Evolutionary conservation across 1,140 invertebrate genomes (phyloP).

Genomic region (Scaptodrosophila lebanonensis): DNA sequence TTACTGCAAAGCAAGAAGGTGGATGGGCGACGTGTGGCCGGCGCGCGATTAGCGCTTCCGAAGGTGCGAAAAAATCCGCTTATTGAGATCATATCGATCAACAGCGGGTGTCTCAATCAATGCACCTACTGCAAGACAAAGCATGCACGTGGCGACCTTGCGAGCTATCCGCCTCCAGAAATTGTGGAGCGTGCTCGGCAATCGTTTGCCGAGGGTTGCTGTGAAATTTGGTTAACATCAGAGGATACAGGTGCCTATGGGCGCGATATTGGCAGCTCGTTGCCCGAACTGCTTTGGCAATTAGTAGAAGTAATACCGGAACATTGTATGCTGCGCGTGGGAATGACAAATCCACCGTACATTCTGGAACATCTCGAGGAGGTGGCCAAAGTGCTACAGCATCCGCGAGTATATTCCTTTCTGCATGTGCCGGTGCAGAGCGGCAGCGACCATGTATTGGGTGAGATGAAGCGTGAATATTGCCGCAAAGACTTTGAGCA

Average conservation of each 20-base stretch:
- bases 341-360: slow-evolving; percentile 99
- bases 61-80: slow-evolving; percentile 97
- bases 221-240: slow-evolving; percentile 98
- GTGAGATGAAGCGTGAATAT: slow-evolving; percentile 98
- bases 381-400: slow-evolving; percentile 91
- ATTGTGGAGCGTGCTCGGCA: slow-evolving; percentile 88
- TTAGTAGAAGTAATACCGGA: slow-evolving; percentile 94
- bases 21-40: slow-evolving; percentile 89
- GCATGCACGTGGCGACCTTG: slow-evolving; percentile 95
- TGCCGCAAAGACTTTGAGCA: slow-evolving; percentile 90
- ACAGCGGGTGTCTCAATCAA: slow-evolving; percentile 98
- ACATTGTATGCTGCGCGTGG: slow-evolving; percentile 91
- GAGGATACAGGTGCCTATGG: slow-evolving; percentile 99
- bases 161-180: slow-evolving; percentile 93
- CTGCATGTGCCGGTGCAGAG: slow-evolving; percentile 98
- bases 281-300: slow-evolving; percentile 91
- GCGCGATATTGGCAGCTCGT: slow-evolving; percentile 91
- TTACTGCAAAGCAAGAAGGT: slow-evolving; percentile 91
- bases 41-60: slow-evolving; percentile 90
- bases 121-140: slow-evolving; percentile 99
- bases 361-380: slow-evolving; percentile 96
- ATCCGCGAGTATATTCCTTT: slow-evolving; percentile 95
- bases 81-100: slow-evolving; percentile 98
- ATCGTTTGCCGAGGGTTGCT: slow-evolving; percentile 94
- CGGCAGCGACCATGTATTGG: slow-evolving; percentile 94